Conservation (phyloP, 2,797 vertebrate genomes). For the Linurgus olivaceus region DNA sequence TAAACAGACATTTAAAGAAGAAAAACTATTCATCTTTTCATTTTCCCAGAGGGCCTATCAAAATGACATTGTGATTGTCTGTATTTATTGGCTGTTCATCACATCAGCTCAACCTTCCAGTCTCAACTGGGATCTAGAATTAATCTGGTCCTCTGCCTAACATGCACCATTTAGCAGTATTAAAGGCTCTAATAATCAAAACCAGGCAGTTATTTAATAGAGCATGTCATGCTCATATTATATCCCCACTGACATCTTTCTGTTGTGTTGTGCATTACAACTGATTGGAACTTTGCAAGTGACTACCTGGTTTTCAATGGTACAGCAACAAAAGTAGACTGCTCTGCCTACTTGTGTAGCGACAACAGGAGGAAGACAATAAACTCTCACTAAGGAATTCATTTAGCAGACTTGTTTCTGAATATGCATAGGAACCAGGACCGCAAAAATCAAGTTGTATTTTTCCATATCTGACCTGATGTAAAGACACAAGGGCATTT, state of each 20-base stretch:
- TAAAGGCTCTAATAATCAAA: slow-evolving; percentile 16
- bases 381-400: background rate
- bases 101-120: background rate
- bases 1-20: slow-evolving; percentile 21
- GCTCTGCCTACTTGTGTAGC: background rate
- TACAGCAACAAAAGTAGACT: background rate
- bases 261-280: background rate
- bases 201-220: background rate
- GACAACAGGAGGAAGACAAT: background rate
- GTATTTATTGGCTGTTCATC: background rate
- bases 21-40: background rate
- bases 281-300: background rate
- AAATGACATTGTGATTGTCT: background rate
- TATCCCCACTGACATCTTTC: background rate
- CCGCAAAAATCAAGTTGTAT: background rate
- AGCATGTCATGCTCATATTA: background rate
- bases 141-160: background rate
- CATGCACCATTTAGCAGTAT: background rate
- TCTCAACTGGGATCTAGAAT: background rate
- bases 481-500: background rate
- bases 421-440: background rate
- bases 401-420: background rate
- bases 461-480: background rate
- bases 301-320: background rate
- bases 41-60: background rate